Conservation (phyloP, 1,140 invertebrate species). For the Gyrodactylus salaris region DNA sequence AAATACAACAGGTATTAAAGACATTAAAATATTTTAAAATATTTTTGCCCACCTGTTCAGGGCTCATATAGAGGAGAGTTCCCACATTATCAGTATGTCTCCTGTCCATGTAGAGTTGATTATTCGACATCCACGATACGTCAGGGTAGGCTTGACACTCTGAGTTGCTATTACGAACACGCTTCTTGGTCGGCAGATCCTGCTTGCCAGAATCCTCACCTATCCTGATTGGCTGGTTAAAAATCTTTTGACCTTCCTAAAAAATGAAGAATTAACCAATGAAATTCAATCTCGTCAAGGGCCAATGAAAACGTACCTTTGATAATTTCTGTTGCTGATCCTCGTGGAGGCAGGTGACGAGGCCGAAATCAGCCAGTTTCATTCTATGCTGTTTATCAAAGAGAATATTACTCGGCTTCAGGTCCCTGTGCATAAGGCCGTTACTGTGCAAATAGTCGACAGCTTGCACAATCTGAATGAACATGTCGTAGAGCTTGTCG, state of each 20-base stretch:
- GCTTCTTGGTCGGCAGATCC: neutral
- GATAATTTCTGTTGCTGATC: neutral
- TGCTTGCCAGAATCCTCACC: neutral
- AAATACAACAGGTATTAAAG: neutral
- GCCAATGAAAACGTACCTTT: neutral
- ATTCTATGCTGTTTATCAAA: constrained; percentile 48
- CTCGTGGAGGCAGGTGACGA: constrained; percentile 17
- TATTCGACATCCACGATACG: neutral
- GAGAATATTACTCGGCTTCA: constrained; percentile 86
- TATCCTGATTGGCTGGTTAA: neutral
- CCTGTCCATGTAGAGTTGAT: neutral
- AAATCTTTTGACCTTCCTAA: neutral
- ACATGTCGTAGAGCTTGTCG: constrained; percentile 31
- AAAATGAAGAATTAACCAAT: neutral
- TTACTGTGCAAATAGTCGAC: constrained; percentile 68
- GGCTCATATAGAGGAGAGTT: constrained; percentile 79
- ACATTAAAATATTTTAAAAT: constrained; percentile 6
- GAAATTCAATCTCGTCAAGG: neutral
- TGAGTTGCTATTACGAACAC: neutral
- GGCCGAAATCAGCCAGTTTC: constrained; percentile 80
- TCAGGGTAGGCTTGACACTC: neutral
- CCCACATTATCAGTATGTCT: constrained; percentile 37
- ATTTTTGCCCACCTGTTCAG: constrained; percentile 36
- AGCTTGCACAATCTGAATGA: constrained; percentile 60
- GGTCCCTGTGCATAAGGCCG: constrained; percentile 61